These are phyloP conservation scores for Rhyzopertha dominica DNA, from an alignment of 1,140 invertebrate species.

Conservation along the genomic window DNA sequence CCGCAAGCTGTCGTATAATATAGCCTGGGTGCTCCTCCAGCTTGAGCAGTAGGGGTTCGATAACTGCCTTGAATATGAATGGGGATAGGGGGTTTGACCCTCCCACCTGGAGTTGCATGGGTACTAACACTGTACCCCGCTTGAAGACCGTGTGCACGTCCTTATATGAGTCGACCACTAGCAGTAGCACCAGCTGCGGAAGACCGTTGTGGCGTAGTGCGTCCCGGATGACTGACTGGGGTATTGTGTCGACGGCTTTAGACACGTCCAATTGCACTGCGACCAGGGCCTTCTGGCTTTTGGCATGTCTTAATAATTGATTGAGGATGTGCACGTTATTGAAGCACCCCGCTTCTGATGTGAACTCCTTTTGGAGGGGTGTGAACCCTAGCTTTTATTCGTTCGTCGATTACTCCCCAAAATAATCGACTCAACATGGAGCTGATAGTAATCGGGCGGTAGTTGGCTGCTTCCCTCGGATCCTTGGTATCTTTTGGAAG, in stretches of 20 bases:
- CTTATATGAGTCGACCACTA: not conserved
- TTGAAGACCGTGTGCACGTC: constrained; percentile 4
- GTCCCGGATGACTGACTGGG: constrained; percentile 19
- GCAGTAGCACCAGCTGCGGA: constrained; percentile 21
- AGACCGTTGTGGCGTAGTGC: constrained; percentile 3
- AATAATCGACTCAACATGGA: constrained; percentile 22
- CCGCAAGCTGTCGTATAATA: too few relatives aligned
- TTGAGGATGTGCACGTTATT: constrained; percentile 23
- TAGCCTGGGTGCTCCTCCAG: too few relatives aligned
- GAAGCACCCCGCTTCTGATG: constrained; percentile 17
- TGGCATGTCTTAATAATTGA: constrained; percentile 15
- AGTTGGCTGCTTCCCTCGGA: too few relatives aligned
- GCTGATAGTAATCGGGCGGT: constrained; percentile 29
- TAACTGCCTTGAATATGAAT: constrained; percentile 37
- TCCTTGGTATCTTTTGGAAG: constrained; percentile 31
- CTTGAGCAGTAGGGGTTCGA: too few relatives aligned
- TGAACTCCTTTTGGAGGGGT: constrained; percentile 30
- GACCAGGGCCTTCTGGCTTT: constrained; percentile 3
- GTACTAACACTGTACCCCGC: not conserved
- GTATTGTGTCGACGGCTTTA: constrained; percentile 39
- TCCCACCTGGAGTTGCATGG: constrained; percentile 25
- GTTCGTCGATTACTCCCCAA: constrained; percentile 26
- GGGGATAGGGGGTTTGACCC: constrained; percentile 42
- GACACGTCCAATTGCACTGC: constrained; percentile 23
- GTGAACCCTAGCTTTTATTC: constrained; percentile 14